Conservation (phyloP, 2,797 vertebrate genomes). For the Pseudochirops cupreus region DNA sequence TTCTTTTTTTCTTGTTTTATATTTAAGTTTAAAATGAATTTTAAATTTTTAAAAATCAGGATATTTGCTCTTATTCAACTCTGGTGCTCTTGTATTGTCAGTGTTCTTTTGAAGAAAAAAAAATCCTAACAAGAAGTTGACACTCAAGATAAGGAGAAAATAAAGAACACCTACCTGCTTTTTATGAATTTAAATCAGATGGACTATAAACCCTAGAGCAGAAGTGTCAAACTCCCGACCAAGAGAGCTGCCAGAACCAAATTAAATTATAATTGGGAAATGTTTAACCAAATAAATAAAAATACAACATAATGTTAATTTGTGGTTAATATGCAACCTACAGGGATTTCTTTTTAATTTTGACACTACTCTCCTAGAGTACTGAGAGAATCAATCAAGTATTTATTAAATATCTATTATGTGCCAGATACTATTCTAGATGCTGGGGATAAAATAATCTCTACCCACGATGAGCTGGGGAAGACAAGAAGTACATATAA, state of each 20-base stretch:
- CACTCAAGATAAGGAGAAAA: not conserved
- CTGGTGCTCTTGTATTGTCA: not conserved
- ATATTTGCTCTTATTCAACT: not conserved
- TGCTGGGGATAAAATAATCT: not conserved
- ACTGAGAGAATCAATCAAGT: not conserved
- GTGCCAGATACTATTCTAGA: not conserved
- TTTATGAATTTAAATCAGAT: not conserved
- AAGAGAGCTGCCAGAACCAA: not conserved
- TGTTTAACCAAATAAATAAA: not conserved
- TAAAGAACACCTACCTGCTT: not conserved
- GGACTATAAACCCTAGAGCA: not conserved
- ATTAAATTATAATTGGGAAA: not conserved
- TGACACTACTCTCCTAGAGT: not conserved
- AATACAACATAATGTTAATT: not conserved
- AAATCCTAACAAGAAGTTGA: not conserved
- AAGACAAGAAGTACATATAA: not conserved
- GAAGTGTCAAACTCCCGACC: not conserved
- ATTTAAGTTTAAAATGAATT: too few species aligned
- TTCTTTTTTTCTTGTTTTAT: too few species aligned
- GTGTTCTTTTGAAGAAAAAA: not conserved
- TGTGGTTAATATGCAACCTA: not conserved
- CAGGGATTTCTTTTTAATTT: not conserved
- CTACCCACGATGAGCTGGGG: not conserved
- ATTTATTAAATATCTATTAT: not conserved
- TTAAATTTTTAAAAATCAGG: too few species aligned